Percentiles rank a stretch among this genome's conserved stretches.
phyloP scores from a whole-genome alignment of 2,888 invertebrate species.

The Nudaria mundana region DNA sequence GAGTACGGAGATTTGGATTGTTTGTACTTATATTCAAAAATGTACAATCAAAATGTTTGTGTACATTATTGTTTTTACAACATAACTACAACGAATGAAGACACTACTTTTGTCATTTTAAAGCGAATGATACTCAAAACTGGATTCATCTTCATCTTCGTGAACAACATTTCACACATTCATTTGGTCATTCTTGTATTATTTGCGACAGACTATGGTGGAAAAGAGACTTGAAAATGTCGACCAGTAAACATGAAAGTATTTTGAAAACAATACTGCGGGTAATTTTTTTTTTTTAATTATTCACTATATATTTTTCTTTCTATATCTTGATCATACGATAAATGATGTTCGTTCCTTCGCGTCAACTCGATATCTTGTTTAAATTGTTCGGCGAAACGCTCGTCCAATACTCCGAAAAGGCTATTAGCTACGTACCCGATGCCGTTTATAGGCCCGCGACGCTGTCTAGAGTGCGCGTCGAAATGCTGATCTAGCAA shows the following conservation, averaged over 20 bases:
- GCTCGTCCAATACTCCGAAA: no score
- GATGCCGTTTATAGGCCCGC: no score
- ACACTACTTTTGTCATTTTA: constrained; percentile 42
- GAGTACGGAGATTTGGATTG: constrained; percentile 43
- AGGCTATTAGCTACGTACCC: no score
- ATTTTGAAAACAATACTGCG: constrained; percentile 26
- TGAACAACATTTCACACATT: constrained; percentile 33
- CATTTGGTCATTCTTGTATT: constrained; percentile 23
- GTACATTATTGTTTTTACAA: constrained; percentile 40
- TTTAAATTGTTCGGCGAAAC: no score
- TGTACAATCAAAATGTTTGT: constrained; percentile 46
- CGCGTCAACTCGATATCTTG: no score
- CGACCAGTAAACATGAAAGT: constrained; percentile 26
- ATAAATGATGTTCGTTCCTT: no score
- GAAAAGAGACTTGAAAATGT: constrained; percentile 23
- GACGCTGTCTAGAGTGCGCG: no score
- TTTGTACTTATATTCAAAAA: constrained; percentile 39
- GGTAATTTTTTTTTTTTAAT: constrained; percentile 17
- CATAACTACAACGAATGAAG: constrained; percentile 35
- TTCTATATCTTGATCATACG: constrained; percentile 3
- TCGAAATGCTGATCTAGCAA: no score
- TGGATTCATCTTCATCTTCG: constrained; percentile 45
- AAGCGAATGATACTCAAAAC: constrained; percentile 41
- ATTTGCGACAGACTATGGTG: constrained; percentile 30
- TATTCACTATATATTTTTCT: constrained; percentile 7